Evolutionary conservation across 2,797 vertebrate genomes (phyloP), one percentile per base, ranked within the genome.

Genomic region (Microctenopoma steveboyesi): DNA sequence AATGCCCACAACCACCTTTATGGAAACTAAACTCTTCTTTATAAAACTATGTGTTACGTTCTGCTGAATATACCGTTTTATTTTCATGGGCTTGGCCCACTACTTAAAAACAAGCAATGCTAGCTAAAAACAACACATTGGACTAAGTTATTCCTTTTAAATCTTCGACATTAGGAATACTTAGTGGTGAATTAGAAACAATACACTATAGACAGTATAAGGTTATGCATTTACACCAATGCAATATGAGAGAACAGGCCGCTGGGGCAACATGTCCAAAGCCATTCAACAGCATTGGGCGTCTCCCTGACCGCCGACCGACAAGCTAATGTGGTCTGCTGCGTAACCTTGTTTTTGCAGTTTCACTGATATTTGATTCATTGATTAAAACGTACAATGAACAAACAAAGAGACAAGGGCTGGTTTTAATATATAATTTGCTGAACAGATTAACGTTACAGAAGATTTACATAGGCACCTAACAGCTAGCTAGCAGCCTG

Each of bases 261-360:
- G 84, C 75, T 72, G 82, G 53, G 66, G 50, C 74, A 83, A 65
- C 69, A 54, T 50, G 69, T 81, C 79, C 83, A 64, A 62, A 81
- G 69, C 62, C 60, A 68, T 82, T 71, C 61, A 45, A 5, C 62
- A n/a, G 72, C 15, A 59, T 68, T 76, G 86, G 92, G 91, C 89
- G 92, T 88, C 64, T 91, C 89, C 83, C 82, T 18, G 18, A 18
- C 18, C 7, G 60, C 59, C 42, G 76, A 67, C 70, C 60, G 66
- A 82, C 76, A 54, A 3, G 54, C 72, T 61, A 37, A n/a, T 16
- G 57, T 4, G 57, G 15, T 39, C 55, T 10, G 9, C 43, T 7
- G 10, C 52, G 51, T 12, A 53, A 45, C 58, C 33, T 9, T 13
- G 2, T 7, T 33, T 5, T n/a, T 33, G 43, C 18, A n/a, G 43